These are phyloP conservation scores for Junonia oenone DNA, from an alignment of 2,888 invertebrate genomes.

Conservation along the genomic window DNA sequence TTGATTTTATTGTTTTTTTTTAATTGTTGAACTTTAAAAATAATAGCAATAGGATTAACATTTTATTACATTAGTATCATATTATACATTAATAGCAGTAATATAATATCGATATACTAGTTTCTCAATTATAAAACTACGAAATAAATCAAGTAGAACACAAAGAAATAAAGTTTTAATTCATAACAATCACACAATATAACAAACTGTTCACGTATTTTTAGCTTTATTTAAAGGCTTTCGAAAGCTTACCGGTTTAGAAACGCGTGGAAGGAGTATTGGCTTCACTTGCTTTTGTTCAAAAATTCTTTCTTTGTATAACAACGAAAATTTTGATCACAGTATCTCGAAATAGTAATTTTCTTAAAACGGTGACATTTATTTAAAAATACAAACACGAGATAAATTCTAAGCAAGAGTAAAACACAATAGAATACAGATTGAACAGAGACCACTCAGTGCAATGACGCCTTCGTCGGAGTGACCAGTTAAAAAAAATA, in stretches of 20 bases:
- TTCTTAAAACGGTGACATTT: neutral
- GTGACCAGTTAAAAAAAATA: slow-evolving; percentile 1
- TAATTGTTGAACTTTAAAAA: too few relatives aligned
- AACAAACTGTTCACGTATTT: neutral
- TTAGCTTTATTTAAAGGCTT: slow-evolving; percentile 4
- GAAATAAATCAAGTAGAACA: neutral
- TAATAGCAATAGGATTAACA: too few relatives aligned
- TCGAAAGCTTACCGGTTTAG: slow-evolving; percentile 18
- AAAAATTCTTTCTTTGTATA: neutral
- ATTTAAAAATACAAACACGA: neutral
- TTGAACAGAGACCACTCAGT: neutral
- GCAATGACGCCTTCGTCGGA: neutral
- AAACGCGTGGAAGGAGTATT: slow-evolving; percentile 2
- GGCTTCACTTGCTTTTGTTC: neutral
- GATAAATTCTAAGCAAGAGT: neutral
- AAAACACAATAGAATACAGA: neutral
- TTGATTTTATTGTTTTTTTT: too few relatives aligned
- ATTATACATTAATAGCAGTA: too few relatives aligned
- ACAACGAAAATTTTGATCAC: neutral
- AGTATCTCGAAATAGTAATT: neutral
- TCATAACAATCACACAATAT: neutral
- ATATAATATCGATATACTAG: too few relatives aligned
- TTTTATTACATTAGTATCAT: too few relatives aligned
- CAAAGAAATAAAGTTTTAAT: neutral
- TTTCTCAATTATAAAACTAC: neutral